Evolutionary conservation across 2,888 invertebrate genomes (phyloP).

Genomic region (Drosophila neotestacea): DNA sequence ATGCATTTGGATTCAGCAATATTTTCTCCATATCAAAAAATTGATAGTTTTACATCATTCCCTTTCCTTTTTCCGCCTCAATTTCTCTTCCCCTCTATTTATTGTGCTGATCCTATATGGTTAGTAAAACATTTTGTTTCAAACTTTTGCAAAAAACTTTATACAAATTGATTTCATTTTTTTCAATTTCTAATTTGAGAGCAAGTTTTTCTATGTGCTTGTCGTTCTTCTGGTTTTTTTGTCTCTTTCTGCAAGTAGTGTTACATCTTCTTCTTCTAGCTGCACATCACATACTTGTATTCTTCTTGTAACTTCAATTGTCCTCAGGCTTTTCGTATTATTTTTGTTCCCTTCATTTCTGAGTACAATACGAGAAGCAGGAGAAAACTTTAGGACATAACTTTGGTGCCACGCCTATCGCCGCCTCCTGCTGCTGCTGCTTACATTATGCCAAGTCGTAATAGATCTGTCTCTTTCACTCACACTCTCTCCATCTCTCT

Average conservation of each 20-base stretch:
- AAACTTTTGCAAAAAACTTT: slow-evolving; percentile 29
- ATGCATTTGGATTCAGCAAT: too few relatives aligned
- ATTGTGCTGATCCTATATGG: background rate
- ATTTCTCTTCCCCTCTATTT: too few relatives aligned
- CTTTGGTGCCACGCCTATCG: slow-evolving; percentile 45
- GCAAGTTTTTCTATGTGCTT: slow-evolving; percentile 25
- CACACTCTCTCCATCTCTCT: slow-evolving; percentile 4
- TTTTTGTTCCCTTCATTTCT: background rate
- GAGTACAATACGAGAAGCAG: slow-evolving; percentile 5
- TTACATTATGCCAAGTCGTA: slow-evolving; percentile 48
- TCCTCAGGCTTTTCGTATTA: slow-evolving; percentile 9
- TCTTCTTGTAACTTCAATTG: slow-evolving; percentile 32
- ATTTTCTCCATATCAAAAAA: too few relatives aligned
- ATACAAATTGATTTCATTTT: slow-evolving; percentile 26
- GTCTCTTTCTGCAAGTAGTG: background rate
- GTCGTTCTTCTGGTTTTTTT: background rate
- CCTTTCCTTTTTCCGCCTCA: background rate
- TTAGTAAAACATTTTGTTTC: slow-evolving; percentile 14
- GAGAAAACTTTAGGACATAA: slow-evolving; percentile 51
- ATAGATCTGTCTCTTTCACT: slow-evolving; percentile 4
- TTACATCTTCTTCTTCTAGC: slow-evolving; percentile 5
- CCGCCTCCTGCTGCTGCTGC: slow-evolving; percentile 21
- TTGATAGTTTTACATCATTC: background rate
- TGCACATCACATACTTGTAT: slow-evolving; percentile 20
- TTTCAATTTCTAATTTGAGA: slow-evolving; percentile 18